phyloP scores from a whole-genome alignment of 23 tunicate species.

The Oikopleura dioica region DNA sequence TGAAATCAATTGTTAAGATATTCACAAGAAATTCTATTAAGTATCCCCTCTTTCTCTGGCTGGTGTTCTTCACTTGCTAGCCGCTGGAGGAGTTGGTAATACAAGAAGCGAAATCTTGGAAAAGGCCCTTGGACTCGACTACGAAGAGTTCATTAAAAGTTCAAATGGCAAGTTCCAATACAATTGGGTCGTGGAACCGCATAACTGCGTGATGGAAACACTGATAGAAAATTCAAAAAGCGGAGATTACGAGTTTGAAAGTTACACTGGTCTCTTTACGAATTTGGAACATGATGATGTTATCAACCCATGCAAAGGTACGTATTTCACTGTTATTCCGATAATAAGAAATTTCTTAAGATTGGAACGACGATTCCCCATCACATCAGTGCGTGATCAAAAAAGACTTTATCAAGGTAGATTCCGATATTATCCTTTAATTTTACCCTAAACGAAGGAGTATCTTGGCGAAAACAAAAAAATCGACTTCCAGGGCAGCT shows the following conservation, averaged over 20 bases:
- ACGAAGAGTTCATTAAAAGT: background rate
- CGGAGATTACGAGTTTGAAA: background rate
- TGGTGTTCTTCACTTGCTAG: background rate
- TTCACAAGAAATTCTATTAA: too few species aligned
- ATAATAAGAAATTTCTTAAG: too few species aligned
- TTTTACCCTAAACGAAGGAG: background rate
- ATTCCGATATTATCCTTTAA: background rate
- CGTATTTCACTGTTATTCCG: too few species aligned
- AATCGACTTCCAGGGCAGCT: background rate
- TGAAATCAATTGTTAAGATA: too few species aligned
- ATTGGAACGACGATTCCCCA: too few species aligned
- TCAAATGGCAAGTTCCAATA: background rate
- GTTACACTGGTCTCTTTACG: background rate
- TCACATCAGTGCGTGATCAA: too few species aligned
- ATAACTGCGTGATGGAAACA: background rate
- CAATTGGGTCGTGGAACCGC: background rate
- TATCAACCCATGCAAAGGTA: too few species aligned
- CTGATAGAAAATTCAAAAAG: background rate
- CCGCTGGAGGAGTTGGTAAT: background rate
- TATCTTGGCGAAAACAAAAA: background rate
- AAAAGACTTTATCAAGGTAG: background rate
- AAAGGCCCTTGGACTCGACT: background rate
- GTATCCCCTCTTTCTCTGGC: background rate
- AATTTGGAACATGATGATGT: too few species aligned
- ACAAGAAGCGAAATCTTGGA: background rate